Evolutionary conservation across 64 coral and sea anemone species (phyloP), one percentile per base, ranked within the genome.

Genomic region (Acropora yongei): DNA sequence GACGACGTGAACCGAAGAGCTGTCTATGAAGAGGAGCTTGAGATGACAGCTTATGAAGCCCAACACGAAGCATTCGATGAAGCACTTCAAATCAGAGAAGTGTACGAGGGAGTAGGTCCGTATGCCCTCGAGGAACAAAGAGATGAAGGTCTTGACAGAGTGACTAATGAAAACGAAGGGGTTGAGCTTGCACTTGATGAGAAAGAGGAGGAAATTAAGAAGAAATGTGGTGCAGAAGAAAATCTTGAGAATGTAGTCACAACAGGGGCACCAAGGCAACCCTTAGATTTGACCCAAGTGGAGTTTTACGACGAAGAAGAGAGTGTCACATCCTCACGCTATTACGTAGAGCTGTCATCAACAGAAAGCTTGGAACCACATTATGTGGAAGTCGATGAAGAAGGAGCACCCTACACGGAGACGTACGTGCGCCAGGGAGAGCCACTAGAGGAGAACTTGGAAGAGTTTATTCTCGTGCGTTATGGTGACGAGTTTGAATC

Each of bases 331-430:
- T 57, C 77, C 5, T 65, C 88, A 67, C 83, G 95, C 13, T 97
- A 97, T 58, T 97, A 97, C 61, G 95, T 97, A 49, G 95, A 97
- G 55, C 79, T 91, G 72, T 97, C 95, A 49, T 93, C 95, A 46
- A 90, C 83, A 6, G 95, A 85, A 10, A 97, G 95, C 68, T 91
- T 97, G 47, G 95, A 97, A 55, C 92, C 72, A 65, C 82, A 80
- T 61, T 97, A 93, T 6, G 91, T 75, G 42, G 92, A 84, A 30
- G 90, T 93, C 13, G 92, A 97, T 42, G 88, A 89, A 60, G 88
- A 89, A 12, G 92, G 91, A 47, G 18, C 82, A 69, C 49, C 75
- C 7, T 95, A 87, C 5, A 78, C 93, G 57, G 92, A 91, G 63
- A 93, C 81, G 18, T 97, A 91, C 82, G 77, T 94, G 76, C 92